phyloP scores from a whole-genome alignment of 2,888 invertebrate genomes.

The Creontiades dilutus region DNA sequence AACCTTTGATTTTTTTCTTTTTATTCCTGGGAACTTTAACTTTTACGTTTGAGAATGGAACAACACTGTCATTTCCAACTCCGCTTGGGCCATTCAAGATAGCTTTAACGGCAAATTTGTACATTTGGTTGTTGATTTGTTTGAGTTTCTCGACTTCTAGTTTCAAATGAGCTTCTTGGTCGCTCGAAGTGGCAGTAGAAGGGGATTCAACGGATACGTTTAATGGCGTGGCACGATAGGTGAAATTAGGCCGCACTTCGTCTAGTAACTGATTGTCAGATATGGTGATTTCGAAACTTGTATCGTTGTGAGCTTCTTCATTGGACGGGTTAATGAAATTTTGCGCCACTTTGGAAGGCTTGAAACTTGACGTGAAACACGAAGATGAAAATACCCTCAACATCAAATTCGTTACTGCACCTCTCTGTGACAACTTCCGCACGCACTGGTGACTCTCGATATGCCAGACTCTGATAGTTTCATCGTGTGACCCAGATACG shows the following conservation, averaged over 20 bases:
- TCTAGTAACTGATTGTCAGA: constrained; percentile 68
- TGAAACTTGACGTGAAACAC: constrained; percentile 76
- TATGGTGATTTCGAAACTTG: constrained; percentile 69
- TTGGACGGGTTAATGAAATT: constrained; percentile 72
- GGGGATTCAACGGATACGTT: background rate
- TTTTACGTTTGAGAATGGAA: constrained; percentile 27
- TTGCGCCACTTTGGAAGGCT: constrained; percentile 74
- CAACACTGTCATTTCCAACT: constrained; percentile 10
- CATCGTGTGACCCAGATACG: constrained; percentile 88
- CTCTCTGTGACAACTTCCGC: constrained; percentile 85
- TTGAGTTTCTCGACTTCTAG: constrained; percentile 81
- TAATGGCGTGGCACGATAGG: background rate
- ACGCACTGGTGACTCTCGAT: constrained; percentile 87
- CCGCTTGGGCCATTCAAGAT: constrained; percentile 75
- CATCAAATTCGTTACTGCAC: constrained; percentile 86
- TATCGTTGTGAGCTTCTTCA: constrained; percentile 66
- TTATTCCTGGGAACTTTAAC: background rate
- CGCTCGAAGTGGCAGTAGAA: constrained; percentile 32
- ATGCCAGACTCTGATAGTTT: constrained; percentile 89
- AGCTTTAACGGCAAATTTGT: constrained; percentile 81
- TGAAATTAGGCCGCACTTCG: background rate
- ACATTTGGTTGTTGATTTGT: constrained; percentile 82
- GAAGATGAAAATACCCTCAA: constrained; percentile 81
- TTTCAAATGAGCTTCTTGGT: constrained; percentile 77
- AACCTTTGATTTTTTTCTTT: background rate